Evolutionary conservation across 2,888 invertebrate species (phyloP).

Genomic region (Cactoblastis cactorum): DNA sequence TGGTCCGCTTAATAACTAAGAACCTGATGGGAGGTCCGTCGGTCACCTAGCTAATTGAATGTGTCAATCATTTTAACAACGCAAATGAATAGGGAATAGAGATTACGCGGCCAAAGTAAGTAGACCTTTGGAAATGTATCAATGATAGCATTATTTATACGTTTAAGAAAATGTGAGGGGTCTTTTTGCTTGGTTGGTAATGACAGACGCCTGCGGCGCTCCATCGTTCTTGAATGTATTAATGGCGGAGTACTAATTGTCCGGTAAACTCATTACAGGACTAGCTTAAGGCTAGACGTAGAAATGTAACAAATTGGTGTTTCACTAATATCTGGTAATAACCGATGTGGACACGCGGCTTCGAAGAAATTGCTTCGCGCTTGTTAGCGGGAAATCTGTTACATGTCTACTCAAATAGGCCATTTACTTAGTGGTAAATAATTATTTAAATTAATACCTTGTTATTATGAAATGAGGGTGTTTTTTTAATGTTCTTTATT

Average conservation of each 20-base stretch:
- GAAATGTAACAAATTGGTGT: slow-evolving; percentile 44
- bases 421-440: neutral
- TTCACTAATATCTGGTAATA: slow-evolving; percentile 24
- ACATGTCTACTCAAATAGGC: neutral
- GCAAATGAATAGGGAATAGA: slow-evolving; percentile 77
- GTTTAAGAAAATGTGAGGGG: slow-evolving; percentile 22
- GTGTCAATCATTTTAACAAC: slow-evolving; percentile 89
- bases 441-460: neutral
- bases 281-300: slow-evolving; percentile 41
- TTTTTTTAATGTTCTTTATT: neutral
- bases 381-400: slow-evolving; percentile 6
- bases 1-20: slow-evolving; percentile 55
- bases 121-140: slow-evolving; percentile 31
- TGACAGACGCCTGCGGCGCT: slow-evolving; percentile 57
- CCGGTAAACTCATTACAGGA: slow-evolving; percentile 65
- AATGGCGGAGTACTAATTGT: slow-evolving; percentile 67
- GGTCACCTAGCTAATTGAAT: slow-evolving; percentile 86
- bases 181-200: slow-evolving; percentile 35
- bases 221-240: slow-evolving; percentile 57
- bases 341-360: slow-evolving; percentile 3
- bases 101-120: slow-evolving; percentile 45
- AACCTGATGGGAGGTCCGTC: slow-evolving; percentile 77
- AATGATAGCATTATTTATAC: slow-evolving; percentile 22
- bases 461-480: neutral
- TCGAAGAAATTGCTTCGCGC: slow-evolving; percentile 19